Percentiles rank a stretch among this genome's conserved stretches.
Conservation (phyloP, 2,797 vertebrate genomes). For the Mallotus villosus region DNA sequence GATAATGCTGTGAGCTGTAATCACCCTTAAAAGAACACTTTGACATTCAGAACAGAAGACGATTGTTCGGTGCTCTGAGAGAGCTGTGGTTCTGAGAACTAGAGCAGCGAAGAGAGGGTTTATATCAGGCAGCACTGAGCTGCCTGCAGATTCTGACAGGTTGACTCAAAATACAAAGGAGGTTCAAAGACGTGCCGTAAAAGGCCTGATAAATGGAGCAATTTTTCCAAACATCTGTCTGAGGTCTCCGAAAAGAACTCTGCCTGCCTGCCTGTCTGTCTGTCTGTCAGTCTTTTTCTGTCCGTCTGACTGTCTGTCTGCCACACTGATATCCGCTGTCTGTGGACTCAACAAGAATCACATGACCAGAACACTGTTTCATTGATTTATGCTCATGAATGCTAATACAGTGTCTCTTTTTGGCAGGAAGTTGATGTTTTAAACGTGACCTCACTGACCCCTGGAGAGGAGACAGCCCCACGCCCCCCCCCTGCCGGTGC, state of each 20-base stretch:
- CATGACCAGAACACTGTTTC: slow-evolving; percentile 57
- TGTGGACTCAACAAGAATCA: slow-evolving; percentile 34
- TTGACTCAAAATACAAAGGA: slow-evolving; percentile 25
- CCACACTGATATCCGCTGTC: slow-evolving; percentile 11
- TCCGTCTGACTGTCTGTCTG: slow-evolving; percentile 30
- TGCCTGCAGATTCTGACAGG: slow-evolving; percentile 5
- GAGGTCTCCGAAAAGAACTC: slow-evolving; percentile 29
- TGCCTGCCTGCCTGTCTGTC: slow-evolving; percentile 44
- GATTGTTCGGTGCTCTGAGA: neutral
- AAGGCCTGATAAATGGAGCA: slow-evolving; percentile 60
- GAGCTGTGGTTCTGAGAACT: neutral
- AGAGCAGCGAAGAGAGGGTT: neutral
- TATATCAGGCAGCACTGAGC: slow-evolving; percentile 7
- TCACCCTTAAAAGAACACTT: neutral
- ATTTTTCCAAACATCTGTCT: slow-evolving; percentile 64
- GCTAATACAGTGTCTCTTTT: neutral
- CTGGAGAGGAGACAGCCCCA: slow-evolving; percentile 46
- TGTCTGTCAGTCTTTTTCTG: slow-evolving; percentile 16
- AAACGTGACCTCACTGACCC: slow-evolving; percentile 55
- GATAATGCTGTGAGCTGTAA: slow-evolving; percentile 3
- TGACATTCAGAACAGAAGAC: neutral
- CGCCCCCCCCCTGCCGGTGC: slow-evolving; percentile 38
- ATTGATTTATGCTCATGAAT: slow-evolving; percentile 50
- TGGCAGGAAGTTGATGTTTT: neutral
- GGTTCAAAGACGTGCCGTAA: slow-evolving; percentile 66